Conservation (phyloP, 2,797 vertebrate genomes). For the Prunella strophiata region DNA sequence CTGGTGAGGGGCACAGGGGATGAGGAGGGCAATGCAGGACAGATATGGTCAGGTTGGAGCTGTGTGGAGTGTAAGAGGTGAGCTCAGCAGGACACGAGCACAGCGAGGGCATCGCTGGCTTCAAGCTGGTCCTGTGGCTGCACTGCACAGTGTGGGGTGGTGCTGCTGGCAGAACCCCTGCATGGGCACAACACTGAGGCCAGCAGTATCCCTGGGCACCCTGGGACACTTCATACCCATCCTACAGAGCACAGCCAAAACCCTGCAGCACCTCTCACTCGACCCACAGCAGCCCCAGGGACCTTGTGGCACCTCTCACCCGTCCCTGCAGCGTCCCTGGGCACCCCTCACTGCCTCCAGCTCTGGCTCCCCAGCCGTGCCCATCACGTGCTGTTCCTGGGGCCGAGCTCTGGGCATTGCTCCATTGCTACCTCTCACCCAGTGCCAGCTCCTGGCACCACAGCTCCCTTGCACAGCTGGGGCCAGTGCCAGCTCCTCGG, state of each 20-base stretch:
- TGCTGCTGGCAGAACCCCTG: neutral
- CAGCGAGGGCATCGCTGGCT: fast-evolving
- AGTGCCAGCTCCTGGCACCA: neutral
- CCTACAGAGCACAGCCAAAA: neutral
- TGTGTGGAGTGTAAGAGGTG: neutral
- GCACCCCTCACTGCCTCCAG: neutral
- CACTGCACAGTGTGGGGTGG: fast-evolving
- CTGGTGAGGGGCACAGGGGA: neutral
- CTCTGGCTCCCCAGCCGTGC: neutral
- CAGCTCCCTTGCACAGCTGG: neutral
- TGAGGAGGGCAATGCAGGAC: fast-evolving
- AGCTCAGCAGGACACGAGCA: neutral
- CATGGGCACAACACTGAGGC: fast-evolving
- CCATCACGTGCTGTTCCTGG: neutral
- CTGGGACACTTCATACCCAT: neutral
- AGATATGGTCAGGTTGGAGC: neutral
- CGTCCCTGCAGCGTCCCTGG: fast-evolving
- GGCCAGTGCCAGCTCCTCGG: neutral
- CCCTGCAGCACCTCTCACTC: neutral
- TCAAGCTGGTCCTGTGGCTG: neutral
- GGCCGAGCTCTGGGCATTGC: neutral
- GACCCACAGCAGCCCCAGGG: neutral
- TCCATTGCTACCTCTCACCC: neutral
- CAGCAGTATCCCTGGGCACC: neutral
- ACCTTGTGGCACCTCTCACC: neutral